Evolutionary conservation across 2,888 invertebrate genomes (phyloP).

Genomic region (Coenonympha glycerion): DNA sequence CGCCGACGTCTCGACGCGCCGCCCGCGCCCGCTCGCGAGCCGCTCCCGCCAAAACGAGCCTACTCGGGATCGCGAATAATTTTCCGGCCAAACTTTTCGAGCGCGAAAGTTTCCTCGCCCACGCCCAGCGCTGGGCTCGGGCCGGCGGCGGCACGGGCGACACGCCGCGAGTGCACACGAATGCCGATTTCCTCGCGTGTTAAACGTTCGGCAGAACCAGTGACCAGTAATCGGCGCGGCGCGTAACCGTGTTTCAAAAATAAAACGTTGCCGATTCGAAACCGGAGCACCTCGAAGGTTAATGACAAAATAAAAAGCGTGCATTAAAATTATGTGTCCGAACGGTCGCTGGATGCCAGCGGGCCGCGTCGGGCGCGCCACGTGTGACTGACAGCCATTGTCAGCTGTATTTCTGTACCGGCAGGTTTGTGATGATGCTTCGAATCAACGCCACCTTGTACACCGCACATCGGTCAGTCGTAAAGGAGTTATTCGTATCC

Average conservation of each 20-base stretch:
- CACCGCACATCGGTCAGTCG: slow-evolving; percentile 12
- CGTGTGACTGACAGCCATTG: slow-evolving; percentile 50
- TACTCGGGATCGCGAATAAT: slow-evolving; percentile 42
- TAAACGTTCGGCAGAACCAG: slow-evolving; percentile 41
- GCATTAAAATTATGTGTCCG: slow-evolving; percentile 62
- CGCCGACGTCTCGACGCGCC: slow-evolving; percentile 55
- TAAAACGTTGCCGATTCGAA: slow-evolving; percentile 71
- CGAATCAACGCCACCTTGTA: slow-evolving; percentile 1
- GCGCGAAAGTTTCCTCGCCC: slow-evolving; percentile 24
- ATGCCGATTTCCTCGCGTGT: slow-evolving; percentile 39
- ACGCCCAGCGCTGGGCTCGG: slow-evolving; percentile 18
- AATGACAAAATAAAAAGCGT: slow-evolving; percentile 72
- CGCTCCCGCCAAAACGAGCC: slow-evolving; percentile 46
- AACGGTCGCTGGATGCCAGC: slow-evolving; percentile 44
- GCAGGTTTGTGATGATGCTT: slow-evolving; percentile 18
- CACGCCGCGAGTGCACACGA: slow-evolving; percentile 35
- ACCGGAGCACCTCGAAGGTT: slow-evolving; percentile 73
- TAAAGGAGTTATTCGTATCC: slow-evolving; percentile 3
- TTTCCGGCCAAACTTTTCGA: slow-evolving; percentile 28
- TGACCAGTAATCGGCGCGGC: slow-evolving; percentile 51
- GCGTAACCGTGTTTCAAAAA: slow-evolving; percentile 71
- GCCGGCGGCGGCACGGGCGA: slow-evolving; percentile 20
- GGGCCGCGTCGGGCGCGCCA: slow-evolving; percentile 37
- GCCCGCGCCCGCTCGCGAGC: slow-evolving; percentile 43
- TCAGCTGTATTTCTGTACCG: slow-evolving; percentile 10